Evolutionary conservation across 1,140 invertebrate species (phyloP).

Genomic region (Trichoplusia ni): DNA sequence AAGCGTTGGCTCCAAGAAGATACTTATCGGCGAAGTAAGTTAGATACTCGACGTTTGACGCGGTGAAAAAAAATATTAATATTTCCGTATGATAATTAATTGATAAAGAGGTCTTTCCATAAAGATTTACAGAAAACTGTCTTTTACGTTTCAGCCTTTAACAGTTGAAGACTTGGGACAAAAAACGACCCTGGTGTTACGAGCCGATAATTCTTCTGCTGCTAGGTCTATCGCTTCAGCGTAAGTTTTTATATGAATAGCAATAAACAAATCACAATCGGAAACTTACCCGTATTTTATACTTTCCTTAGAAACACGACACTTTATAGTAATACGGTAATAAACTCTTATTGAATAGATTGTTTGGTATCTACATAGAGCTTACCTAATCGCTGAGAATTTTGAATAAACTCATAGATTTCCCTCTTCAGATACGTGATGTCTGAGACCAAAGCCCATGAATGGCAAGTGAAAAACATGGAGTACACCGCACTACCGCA

Average conservation of each 20-base stretch:
- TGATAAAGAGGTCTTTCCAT: too few species aligned
- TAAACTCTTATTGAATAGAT: too few species aligned
- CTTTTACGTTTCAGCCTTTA: constrained; percentile 41
- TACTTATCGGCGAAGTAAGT: constrained; percentile 51
- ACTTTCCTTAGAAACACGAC: too few species aligned
- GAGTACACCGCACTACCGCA: constrained; percentile 49
- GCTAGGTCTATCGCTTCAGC: constrained; percentile 50
- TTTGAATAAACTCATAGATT: background rate
- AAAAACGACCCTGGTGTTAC: constrained; percentile 55
- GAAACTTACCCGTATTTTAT: too few species aligned
- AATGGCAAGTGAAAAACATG: constrained; percentile 47
- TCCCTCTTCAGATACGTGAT: constrained; percentile 54
- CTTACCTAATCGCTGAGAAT: too few species aligned
- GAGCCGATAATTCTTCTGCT: constrained; percentile 42
- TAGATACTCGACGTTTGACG: background rate
- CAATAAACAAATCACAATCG: background rate
- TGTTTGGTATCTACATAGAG: too few species aligned
- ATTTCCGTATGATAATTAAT: too few species aligned
- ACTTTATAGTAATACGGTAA: too few species aligned
- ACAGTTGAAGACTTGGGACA: constrained; percentile 52
- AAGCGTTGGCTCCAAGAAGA: constrained; percentile 36
- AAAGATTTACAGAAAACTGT: background rate
- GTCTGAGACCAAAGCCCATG: constrained; percentile 49
- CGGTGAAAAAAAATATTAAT: too few species aligned
- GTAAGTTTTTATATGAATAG: constrained; percentile 36